Conservation (phyloP, 2,888 invertebrate genomes). For the Caenorhabditis sinica region DNA sequence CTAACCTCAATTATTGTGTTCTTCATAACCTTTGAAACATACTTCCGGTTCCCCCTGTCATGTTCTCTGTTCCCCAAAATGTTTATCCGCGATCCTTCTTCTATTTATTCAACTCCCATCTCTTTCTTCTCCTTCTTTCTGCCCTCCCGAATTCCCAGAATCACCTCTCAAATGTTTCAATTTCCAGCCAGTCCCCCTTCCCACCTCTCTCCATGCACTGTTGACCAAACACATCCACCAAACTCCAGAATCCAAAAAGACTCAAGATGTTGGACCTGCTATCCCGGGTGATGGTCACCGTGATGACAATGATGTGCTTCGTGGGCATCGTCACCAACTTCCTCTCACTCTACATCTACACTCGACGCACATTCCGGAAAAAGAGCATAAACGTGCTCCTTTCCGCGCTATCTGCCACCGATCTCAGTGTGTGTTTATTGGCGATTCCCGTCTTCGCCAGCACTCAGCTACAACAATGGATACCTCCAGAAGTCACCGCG, state of each 20-base stretch:
- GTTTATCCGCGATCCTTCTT: too few relatives aligned
- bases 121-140: background rate
- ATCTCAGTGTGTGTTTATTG: slow-evolving; percentile 78
- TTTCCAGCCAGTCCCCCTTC: too few relatives aligned
- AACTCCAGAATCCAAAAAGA: background rate
- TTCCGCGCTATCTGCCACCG: slow-evolving; percentile 78
- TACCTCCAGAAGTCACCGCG: slow-evolving; percentile 69
- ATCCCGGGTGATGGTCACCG: slow-evolving; percentile 72
- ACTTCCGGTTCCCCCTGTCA: too few relatives aligned
- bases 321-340: slow-evolving; percentile 78
- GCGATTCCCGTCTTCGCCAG: slow-evolving; percentile 81
- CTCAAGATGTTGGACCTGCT: slow-evolving; percentile 58
- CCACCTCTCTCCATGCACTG: slow-evolving; percentile 28
- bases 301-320: slow-evolving; percentile 79
- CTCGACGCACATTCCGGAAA: slow-evolving; percentile 78
- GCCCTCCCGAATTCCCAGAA: background rate
- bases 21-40: too few relatives aligned
- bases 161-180: background rate
- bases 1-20: too few relatives aligned
- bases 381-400: slow-evolving; percentile 82
- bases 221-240: background rate
- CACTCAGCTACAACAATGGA: slow-evolving; percentile 55
- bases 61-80: too few relatives aligned
- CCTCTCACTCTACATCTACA: slow-evolving; percentile 79
- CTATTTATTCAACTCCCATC: background rate